Evolutionary conservation across 2,888 invertebrate genomes (phyloP), one percentile per base, ranked within the genome.

Genomic region (Cryptocephalus primarius): DNA sequence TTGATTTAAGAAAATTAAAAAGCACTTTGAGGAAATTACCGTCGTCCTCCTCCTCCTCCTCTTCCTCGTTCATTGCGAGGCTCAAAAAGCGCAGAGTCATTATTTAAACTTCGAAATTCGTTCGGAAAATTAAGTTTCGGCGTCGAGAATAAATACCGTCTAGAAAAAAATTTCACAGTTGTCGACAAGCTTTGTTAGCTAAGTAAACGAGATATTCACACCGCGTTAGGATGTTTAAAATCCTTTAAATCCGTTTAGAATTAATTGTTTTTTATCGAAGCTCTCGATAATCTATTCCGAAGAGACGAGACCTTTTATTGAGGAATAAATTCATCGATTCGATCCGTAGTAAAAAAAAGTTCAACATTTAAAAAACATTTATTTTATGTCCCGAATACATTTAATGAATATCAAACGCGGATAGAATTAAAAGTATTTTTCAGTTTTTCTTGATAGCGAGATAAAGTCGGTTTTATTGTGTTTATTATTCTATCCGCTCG

Each of bases 1-100:
- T 61, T 59, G 59, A 58, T 60, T 60, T 59, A 58, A 47, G 55
- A 54, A 58, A 57, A 60, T 60, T 61, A 60, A 60, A 59, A 61
- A 52, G 55, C 57, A 53, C 58, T 59, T 59, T 60, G 52, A 55
- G 52, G 46, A 57, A 57, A 53, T 59, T 53, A 55, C 50, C 49
- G 54, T 53, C 54, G n/a, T n/a, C 51, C 44, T 39, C 48, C 43
- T 12, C 36, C 36, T n/a, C 12, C 36, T 36, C 36, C 11, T 36
- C 36, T 2, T 36, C 12, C 36, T 36, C 36, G 2, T 36, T 36
- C 12, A 11, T 11, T 9, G 10, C 42, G 10, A 6, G 12, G 4
- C 10, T 10, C 40, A 6, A 13, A 32, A 32, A 10, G 9, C 50
- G 60, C 58, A 55, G 52, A 54, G 58, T 61, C 61, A 61, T 57